Conservation (phyloP, 2,113 vertebrate genomes). For the Ahaetulla prasina region DNA sequence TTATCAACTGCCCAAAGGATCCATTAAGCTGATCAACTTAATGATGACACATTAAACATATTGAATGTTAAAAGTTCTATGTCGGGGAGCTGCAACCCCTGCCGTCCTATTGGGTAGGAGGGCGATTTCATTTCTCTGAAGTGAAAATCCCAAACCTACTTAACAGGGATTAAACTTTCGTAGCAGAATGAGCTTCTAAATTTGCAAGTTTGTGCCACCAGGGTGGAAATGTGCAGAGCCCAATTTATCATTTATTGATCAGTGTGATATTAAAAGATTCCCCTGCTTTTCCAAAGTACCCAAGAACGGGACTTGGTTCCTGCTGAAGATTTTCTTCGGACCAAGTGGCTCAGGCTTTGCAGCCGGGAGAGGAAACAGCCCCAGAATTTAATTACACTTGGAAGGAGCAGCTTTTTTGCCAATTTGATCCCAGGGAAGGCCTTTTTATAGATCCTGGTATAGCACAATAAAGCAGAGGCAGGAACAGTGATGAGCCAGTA, state of each 20-base stretch:
- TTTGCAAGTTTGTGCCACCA: not conserved
- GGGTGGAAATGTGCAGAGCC: not conserved
- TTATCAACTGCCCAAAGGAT: not conserved
- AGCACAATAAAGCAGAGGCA: conserved; percentile 52
- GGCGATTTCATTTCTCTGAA: not conserved
- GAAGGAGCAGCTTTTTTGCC: not conserved
- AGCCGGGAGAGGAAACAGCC: not conserved
- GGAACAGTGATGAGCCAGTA: conserved; percentile 52
- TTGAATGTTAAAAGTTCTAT: not conserved
- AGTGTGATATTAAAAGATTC: not conserved
- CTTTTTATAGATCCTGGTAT: not conserved
- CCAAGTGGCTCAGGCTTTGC: not conserved
- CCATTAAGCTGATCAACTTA: not conserved
- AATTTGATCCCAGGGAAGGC: not conserved
- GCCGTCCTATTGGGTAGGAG: not conserved
- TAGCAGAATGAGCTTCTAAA: not conserved
- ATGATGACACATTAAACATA: not conserved
- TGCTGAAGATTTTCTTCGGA: not conserved
- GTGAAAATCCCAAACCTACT: not conserved
- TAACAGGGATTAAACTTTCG: not conserved
- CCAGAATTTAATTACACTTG: not conserved
- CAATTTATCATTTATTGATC: not conserved
- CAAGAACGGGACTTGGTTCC: not conserved
- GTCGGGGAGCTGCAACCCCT: not conserved
- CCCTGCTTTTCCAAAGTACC: not conserved